phyloP scores from a whole-genome alignment of 2,888 invertebrate genomes.

The Dasypogon diadema region DNA sequence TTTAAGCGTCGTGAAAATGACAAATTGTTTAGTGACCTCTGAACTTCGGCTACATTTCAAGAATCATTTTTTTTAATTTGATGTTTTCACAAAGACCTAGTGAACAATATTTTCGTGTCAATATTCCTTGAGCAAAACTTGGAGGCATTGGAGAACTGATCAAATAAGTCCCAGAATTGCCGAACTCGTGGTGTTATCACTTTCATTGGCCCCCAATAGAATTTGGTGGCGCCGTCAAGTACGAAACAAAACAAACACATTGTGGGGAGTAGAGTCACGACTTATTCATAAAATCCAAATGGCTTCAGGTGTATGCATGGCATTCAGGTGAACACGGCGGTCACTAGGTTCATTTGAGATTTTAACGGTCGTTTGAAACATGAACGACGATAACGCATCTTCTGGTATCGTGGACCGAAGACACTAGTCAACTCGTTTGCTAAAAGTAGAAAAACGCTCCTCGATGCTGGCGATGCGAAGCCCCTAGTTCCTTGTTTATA shows the following conservation, averaged over 20 bases:
- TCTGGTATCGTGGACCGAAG: not conserved
- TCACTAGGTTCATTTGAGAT: conserved; percentile 12
- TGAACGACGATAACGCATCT: conserved; percentile 15
- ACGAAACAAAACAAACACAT: not conserved
- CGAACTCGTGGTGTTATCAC: not conserved
- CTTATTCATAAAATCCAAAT: conserved; percentile 11
- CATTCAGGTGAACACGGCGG: not conserved
- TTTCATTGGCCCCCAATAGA: conserved; percentile 2
- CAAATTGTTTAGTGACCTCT: not conserved
- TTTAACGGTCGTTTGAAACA: conserved; percentile 3
- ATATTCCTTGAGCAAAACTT: conserved; percentile 11
- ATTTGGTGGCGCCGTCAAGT: not conserved
- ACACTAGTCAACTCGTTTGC: conserved; percentile 16
- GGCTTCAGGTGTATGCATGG: conserved; percentile 18
- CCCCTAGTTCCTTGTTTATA: conserved; percentile 42
- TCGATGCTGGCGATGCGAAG: conserved; percentile 8
- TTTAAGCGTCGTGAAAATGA: not conserved
- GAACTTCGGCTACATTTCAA: not conserved
- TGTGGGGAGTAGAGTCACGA: not conserved
- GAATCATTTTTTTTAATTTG: not conserved
- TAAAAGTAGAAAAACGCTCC: conserved; percentile 1
- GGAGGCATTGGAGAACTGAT: conserved; percentile 10
- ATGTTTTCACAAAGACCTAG: not conserved
- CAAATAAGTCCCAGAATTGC: not conserved
- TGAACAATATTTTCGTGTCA: not conserved